A percentile compares a stretch with the other conserved stretches of the same genome.
Conservation (phyloP, 2,113 vertebrate genomes). For the Pan troglodytes region NHGRI_mPanTro3-v2.1_pri NC_072410.2:14872001-14872500, state of each 20-base stretch:
- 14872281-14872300: background rate
- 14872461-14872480: background rate
- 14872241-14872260: background rate
- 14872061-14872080: constrained; percentile 72
- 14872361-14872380: background rate
- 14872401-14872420: constrained; percentile 30
- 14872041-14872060: constrained; percentile 62
- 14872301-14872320: constrained; percentile 38
- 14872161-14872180: constrained; percentile 39
- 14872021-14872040: constrained; percentile 69
- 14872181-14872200: background rate
- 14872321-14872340: constrained; percentile 58
- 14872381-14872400: constrained; percentile 2
- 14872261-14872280: background rate
- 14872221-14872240: background rate
- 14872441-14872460: background rate
- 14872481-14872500: background rate
- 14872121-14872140: constrained; percentile 35
- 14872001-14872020: constrained; percentile 41
- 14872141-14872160: constrained; percentile 53
- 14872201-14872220: background rate
- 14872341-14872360: constrained; percentile 30
- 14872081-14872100: constrained; percentile 24
- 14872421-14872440: background rate
- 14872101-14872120: constrained; percentile 56